Evolutionary conservation across 2,888 invertebrate genomes (phyloP).

Genomic region (Ornithoptera priamus): DNA sequence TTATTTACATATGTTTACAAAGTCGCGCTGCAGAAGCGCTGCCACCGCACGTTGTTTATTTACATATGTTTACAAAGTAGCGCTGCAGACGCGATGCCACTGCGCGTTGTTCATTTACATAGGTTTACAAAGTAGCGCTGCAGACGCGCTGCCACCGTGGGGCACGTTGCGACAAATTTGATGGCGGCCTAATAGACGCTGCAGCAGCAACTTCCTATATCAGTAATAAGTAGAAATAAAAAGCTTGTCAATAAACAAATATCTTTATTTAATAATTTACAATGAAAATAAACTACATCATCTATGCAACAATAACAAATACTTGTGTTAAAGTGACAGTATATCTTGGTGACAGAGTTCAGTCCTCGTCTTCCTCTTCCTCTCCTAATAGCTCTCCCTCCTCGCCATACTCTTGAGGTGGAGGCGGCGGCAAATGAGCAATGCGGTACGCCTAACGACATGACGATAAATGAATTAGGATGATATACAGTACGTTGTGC

Average conservation of each 20-base stretch:
- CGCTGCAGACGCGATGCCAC: too few species aligned
- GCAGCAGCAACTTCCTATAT: neutral
- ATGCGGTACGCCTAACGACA: constrained; percentile 81
- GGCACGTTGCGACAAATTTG: too few species aligned
- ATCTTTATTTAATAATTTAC: neutral
- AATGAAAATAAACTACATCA: neutral
- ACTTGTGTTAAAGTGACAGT: neutral
- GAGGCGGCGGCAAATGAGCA: constrained; percentile 80
- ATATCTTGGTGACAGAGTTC: constrained; percentile 1
- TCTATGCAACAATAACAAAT: neutral
- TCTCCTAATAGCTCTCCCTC: constrained; percentile 74
- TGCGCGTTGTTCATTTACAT: too few species aligned
- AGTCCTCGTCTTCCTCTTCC: constrained; percentile 73
- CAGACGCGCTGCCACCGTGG: too few species aligned
- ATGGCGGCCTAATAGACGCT: too few species aligned
- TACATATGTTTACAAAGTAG: too few species aligned
- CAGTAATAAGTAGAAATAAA: neutral
- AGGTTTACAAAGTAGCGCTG: too few species aligned
- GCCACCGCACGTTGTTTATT: too few species aligned
- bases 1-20: too few species aligned
- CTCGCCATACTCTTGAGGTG: constrained; percentile 54
- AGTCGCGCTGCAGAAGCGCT: too few species aligned
- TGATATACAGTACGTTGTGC: too few species aligned
- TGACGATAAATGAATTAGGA: too few species aligned
- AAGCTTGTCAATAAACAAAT: neutral